A percentile compares a stretch with the other conserved stretches of the same genome.
Conservation (phyloP, 2,888 invertebrate genomes). For the Heliconius sara region DNA sequence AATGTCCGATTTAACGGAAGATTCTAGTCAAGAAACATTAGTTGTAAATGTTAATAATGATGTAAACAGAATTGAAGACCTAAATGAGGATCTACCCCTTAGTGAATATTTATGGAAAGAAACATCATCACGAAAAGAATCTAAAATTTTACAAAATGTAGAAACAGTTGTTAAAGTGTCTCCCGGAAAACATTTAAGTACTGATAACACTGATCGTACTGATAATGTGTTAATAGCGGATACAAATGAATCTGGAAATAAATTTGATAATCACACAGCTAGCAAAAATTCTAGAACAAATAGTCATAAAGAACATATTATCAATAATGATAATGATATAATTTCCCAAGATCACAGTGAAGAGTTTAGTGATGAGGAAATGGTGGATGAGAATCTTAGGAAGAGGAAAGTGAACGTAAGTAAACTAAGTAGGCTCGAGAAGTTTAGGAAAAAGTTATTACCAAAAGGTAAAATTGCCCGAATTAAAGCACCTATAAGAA, state of each 20-base stretch:
- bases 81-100: slow-evolving; percentile 4
- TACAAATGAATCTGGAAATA: neutral
- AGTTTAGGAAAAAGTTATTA: slow-evolving; percentile 59
- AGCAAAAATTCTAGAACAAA: neutral
- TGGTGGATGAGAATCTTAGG: slow-evolving; percentile 18
- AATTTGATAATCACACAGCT: neutral
- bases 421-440: slow-evolving; percentile 64
- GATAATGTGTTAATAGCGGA: neutral
- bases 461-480: slow-evolving; percentile 67
- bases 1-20: slow-evolving; percentile 32
- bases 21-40: slow-evolving; percentile 38
- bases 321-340: slow-evolving; percentile 1
- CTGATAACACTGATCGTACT: neutral
- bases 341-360: neutral
- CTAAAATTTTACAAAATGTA: slow-evolving; percentile 1
- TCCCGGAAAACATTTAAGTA: neutral
- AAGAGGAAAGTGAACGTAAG: slow-evolving; percentile 49
- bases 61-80: neutral
- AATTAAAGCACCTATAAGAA: slow-evolving; percentile 46
- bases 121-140: neutral
- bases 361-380: slow-evolving; percentile 12
- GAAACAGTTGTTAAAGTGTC: neutral
- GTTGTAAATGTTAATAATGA: slow-evolving; percentile 27
- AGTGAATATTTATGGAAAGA: slow-evolving; percentile 1
- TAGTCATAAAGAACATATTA: neutral